These are phyloP conservation scores for Epinotia nisella DNA, from an alignment of 2,888 invertebrate genomes.

Conservation along the genomic window DNA sequence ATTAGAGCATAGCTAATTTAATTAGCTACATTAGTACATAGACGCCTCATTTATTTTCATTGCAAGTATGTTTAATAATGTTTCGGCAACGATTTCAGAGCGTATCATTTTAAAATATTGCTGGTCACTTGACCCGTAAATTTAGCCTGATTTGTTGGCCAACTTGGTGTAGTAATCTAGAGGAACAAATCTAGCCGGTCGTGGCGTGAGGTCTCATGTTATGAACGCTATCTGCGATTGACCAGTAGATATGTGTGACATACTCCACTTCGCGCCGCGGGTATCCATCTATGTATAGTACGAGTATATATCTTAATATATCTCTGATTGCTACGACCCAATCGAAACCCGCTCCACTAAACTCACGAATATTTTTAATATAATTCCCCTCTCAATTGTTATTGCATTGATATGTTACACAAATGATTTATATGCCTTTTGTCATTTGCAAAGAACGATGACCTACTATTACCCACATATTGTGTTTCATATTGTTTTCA, in stretches of 20 bases:
- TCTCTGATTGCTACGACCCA: conserved; percentile 40
- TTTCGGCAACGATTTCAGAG: conserved; percentile 32
- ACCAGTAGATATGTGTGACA: conserved; percentile 68
- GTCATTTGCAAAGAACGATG: conserved; percentile 66
- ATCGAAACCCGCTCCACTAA: conserved; percentile 53
- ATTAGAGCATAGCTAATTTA: neutral
- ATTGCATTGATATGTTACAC: conserved; percentile 70
- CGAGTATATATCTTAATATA: conserved; percentile 48
- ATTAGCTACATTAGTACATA: neutral
- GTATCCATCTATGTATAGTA: conserved; percentile 38
- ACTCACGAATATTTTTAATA: conserved; percentile 67
- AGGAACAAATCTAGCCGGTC: conserved; percentile 49
- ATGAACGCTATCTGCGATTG: conserved; percentile 62
- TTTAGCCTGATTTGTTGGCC: conserved; percentile 45
- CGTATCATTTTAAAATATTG: conserved; percentile 26
- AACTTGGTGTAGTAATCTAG: conserved; percentile 51
- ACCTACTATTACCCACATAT: conserved; percentile 61
- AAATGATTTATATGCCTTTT: conserved; percentile 73
- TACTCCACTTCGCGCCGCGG: conserved; percentile 69
- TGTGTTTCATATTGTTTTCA: conserved; percentile 56
- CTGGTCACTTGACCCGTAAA: conserved; percentile 22
- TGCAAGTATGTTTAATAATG: conserved; percentile 1
- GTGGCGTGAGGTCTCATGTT: conserved; percentile 53
- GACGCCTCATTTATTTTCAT: neutral
- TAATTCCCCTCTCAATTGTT: conserved; percentile 63